Evolutionary conservation across 2,113 vertebrate genomes (phyloP), one percentile per base, ranked within the genome.

Genomic region (Strigops habroptila): DNA sequence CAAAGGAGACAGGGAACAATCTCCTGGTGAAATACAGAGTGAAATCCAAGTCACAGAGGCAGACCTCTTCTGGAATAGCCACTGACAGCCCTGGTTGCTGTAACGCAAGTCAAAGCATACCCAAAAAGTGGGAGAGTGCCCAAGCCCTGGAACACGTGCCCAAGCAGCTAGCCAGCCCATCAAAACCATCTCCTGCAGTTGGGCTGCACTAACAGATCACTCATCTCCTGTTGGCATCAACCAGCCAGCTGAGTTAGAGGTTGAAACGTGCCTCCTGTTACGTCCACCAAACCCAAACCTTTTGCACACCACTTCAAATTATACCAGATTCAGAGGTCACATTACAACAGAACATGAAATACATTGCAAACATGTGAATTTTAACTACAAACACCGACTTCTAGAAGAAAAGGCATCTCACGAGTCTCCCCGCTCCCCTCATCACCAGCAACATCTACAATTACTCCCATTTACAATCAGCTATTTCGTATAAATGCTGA

Each of bases 301-400:
- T 25, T 0, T 0, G 21, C 4, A 39, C 55, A 49, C 3, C 19
- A 8, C 76, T 53, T 24, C 12, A 18, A 4, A 23, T 8, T 5
- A 57, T 1, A 55, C 14, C 80, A 18, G 14, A 33, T 19, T 37
- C 70, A 18, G 43, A 55, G 44, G 17, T 28, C 12, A 5, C 0
- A 53, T 18, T 70, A 31, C 62, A 59, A 62, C 53, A 48, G 48
- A 28, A 52, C 79, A 74, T 3, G 12, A 77, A 88, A 77, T 3
- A 73, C 49, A 55, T 24, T 2, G 44, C 51, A 53, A 80, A 80
- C 49, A 3, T 1, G 48, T 0, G 2, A 62, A 57, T 57, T 84
- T 62, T 12, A 76, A 39, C 87, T 55, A 41, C 24, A 71, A 89
- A 62, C 37, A 78, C 8, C 68, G 80, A 6, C 28, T 90, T 46